These are phyloP conservation scores for Podarcis raffonei DNA, from an alignment of 2,113 vertebrate genomes.

Conservation along the genomic window DNA sequence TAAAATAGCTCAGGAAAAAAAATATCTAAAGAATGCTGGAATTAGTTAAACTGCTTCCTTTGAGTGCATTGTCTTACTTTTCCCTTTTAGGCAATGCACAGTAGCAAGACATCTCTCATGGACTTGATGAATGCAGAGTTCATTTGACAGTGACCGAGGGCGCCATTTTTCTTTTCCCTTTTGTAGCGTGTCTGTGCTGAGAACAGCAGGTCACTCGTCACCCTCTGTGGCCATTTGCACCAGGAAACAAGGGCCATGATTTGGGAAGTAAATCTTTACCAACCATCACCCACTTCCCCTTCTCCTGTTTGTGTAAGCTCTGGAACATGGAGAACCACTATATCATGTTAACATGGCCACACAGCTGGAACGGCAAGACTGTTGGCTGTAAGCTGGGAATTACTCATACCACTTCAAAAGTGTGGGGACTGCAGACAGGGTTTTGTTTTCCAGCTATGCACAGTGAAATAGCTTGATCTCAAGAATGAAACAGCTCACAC, in stretches of 20 bases:
- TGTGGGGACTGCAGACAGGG: background rate
- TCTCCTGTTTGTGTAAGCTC: conserved; percentile 26
- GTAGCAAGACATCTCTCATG: conserved; percentile 22
- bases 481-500: background rate
- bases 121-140: conserved; percentile 64
- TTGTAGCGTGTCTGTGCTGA: conserved; percentile 71
- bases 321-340: conserved; percentile 1
- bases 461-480: background rate
- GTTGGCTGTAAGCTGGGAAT: background rate
- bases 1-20: background rate
- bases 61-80: background rate
- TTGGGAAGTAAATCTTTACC: conserved; percentile 76
- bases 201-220: conserved; percentile 70
- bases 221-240: conserved; percentile 62
- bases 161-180: conserved; percentile 70
- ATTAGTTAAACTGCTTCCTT: background rate
- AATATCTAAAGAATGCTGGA: background rate
- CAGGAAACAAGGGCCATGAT: conserved; percentile 60
- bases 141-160: conserved; percentile 61
- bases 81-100: background rate
- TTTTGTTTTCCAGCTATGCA: conserved; percentile 8
- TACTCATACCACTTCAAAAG: background rate
- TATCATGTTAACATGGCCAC: background rate
- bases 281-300: conserved; percentile 50
- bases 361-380: background rate